These are phyloP conservation scores for Pimephales promelas DNA, from an alignment of 2,113 vertebrate genomes.

Conservation along the genomic window DNA sequence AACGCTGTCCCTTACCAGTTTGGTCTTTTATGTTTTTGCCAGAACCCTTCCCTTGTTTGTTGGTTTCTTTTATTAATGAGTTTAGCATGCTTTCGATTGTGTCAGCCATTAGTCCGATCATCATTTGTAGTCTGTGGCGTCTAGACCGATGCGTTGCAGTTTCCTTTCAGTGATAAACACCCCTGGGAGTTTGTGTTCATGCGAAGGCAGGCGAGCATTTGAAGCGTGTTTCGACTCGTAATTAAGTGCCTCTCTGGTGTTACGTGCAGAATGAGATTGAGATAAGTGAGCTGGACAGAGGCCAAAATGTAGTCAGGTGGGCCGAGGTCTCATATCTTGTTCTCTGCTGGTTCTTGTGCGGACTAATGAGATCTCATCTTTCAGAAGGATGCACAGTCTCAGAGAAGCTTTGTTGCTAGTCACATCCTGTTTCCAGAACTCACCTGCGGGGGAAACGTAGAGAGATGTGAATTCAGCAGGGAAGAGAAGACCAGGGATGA, in stretches of 20 bases:
- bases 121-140: background rate
- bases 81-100: background rate
- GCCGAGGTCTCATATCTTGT: constrained; percentile 48
- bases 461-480: background rate
- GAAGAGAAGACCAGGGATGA: background rate
- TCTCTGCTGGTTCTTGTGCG: constrained; percentile 68
- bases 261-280: constrained; percentile 47
- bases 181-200: constrained; percentile 8
- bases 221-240: constrained; percentile 40
- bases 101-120: background rate
- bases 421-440: constrained; percentile 29
- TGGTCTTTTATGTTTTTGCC: constrained; percentile 38
- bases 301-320: constrained; percentile 47
- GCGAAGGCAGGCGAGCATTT: constrained; percentile 27
- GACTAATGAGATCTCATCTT: constrained; percentile 71
- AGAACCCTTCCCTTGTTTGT: constrained; percentile 7
- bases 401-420: constrained; percentile 52
- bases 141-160: background rate
- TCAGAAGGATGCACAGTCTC: constrained; percentile 56
- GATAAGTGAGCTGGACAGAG: constrained; percentile 54
- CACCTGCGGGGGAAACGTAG: background rate
- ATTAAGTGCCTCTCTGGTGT: constrained; percentile 51
- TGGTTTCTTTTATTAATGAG: constrained; percentile 12
- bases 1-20: constrained; percentile 4
- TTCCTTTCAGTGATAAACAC: background rate